phyloP scores from a whole-genome alignment of 2,797 vertebrate species.

The Capromys pilorides region DNA sequence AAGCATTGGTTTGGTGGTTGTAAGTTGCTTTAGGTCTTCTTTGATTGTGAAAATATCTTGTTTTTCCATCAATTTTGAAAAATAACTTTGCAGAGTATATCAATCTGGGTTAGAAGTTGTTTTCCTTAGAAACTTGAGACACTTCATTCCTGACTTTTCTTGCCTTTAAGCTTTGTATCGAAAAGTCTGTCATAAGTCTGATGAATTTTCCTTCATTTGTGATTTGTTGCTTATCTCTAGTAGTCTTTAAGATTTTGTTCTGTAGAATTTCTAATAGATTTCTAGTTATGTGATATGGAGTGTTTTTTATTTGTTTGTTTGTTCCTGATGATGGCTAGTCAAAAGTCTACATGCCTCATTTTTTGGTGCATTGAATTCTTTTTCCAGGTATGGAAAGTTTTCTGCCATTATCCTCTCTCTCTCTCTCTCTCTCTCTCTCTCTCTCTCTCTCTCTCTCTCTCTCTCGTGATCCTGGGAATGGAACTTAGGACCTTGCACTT shows the following conservation, averaged over 20 bases:
- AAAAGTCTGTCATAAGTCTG: not conserved
- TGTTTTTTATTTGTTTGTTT: not conserved
- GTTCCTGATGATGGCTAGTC: not conserved
- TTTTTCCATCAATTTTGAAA: not conserved
- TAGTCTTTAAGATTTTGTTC: not conserved
- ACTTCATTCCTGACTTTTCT: not conserved
- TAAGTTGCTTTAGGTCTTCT: not conserved
- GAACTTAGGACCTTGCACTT: too few relatives aligned
- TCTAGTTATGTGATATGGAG: not conserved
- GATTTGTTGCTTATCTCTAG: not conserved
- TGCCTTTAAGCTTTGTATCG: not conserved
- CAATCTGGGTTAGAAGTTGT: not conserved
- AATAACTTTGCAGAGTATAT: not conserved
- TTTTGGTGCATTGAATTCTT: not conserved
- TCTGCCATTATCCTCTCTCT: too few relatives aligned
- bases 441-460: too few relatives aligned
- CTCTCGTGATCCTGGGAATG: too few relatives aligned
- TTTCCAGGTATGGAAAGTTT: not conserved
- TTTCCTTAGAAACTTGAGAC: not conserved
- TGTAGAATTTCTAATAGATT: not conserved
- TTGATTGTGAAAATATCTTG: not conserved
- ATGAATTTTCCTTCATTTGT: not conserved
- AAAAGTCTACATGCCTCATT: not conserved
- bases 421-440: too few relatives aligned
- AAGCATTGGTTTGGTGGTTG: not conserved